Conservation (phyloP, 2,113 vertebrate genomes). For the Casuarius casuarius region DNA sequence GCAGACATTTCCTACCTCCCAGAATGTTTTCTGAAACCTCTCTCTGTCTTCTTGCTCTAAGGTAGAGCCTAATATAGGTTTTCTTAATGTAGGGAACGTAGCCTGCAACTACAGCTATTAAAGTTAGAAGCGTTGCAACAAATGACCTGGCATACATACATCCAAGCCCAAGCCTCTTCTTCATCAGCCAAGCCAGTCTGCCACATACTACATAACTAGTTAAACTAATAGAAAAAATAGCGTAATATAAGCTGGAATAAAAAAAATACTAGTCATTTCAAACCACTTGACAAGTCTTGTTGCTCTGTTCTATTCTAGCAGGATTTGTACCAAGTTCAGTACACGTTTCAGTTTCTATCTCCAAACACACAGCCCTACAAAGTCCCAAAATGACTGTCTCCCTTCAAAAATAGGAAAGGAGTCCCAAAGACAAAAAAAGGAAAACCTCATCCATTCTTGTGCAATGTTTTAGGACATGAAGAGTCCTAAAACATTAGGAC, state of each 20-base stretch:
- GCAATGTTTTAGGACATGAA: neutral
- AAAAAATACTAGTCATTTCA: neutral
- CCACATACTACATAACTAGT: no score
- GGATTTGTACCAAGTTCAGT: neutral
- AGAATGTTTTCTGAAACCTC: neutral
- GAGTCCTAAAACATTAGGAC: neutral
- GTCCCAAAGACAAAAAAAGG: neutral
- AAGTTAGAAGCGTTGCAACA: no score
- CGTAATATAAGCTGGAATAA: neutral
- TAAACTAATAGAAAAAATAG: neutral
- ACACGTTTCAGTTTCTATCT: neutral
- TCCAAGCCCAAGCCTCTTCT: no score
- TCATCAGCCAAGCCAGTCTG: no score
- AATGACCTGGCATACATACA: no score
- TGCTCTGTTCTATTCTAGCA: neutral
- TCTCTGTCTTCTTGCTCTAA: neutral
- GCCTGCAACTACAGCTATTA: neutral
- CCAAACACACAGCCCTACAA: neutral
- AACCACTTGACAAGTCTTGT: neutral
- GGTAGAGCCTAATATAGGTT: neutral
- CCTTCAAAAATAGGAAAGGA: neutral
- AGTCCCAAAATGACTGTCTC: neutral
- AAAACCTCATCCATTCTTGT: neutral
- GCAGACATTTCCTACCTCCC: neutral
- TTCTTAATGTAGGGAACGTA: slow-evolving; percentile 6